These are phyloP conservation scores for Hystrix cristata DNA, from an alignment of 2,113 vertebrate genomes.

Conservation along the genomic window DNA sequence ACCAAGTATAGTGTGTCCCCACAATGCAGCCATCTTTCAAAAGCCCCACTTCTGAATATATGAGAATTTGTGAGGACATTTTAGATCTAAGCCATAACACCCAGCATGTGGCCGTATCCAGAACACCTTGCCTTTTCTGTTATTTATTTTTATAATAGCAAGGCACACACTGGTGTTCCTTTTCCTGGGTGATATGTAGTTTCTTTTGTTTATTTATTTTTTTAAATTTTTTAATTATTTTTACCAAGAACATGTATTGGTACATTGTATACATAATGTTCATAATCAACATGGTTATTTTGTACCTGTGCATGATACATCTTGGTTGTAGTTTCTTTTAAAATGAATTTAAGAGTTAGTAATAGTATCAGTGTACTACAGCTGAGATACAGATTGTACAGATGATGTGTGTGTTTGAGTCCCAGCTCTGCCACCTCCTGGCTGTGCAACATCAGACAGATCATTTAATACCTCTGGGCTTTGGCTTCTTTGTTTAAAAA, in stretches of 20 bases:
- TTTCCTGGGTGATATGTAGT: background rate
- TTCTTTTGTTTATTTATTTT: background rate
- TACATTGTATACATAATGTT: too few relatives aligned
- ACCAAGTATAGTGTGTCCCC: background rate
- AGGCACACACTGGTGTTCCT: background rate
- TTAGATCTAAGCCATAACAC: background rate
- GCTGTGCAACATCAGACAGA: background rate
- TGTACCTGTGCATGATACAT: too few relatives aligned
- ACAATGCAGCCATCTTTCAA: background rate
- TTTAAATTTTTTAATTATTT: too few relatives aligned
- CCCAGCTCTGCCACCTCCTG: background rate
- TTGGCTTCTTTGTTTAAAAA: background rate
- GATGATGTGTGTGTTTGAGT: background rate
- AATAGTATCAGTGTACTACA: background rate
- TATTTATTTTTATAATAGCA: constrained; percentile 41
- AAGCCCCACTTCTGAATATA: background rate
- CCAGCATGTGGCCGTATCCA: background rate
- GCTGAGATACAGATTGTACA: background rate
- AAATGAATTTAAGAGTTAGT: constrained; percentile 9
- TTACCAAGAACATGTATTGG: too few relatives aligned
- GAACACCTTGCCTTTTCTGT: background rate
- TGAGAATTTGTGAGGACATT: background rate
- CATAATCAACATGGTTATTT: too few relatives aligned
- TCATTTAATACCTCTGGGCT: background rate
- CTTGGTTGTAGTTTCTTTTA: background rate